These are phyloP conservation scores for Montifringilla adamsi DNA, from an alignment of 2,113 vertebrate genomes.

Conservation along the genomic window DNA sequence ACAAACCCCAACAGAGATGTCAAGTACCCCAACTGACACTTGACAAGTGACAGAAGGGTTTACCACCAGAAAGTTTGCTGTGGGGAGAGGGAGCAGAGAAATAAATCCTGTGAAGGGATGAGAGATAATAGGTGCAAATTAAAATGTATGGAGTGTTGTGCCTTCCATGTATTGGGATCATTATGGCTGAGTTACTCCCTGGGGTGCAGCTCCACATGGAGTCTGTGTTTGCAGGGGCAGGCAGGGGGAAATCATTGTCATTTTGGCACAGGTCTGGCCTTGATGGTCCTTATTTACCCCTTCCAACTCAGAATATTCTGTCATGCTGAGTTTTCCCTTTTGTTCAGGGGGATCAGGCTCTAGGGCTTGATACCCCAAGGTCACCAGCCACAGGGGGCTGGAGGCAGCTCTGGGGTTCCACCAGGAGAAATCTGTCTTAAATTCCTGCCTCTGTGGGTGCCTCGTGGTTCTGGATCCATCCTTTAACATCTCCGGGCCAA, in stretches of 20 bases:
- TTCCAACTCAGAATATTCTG: neutral
- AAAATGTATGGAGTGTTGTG: neutral
- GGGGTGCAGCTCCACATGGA: accelerated
- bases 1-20: neutral
- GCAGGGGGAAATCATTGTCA: neutral
- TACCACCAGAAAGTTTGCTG: neutral
- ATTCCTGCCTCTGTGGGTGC: neutral
- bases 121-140: neutral
- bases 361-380: accelerated
- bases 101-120: neutral
- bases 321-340: neutral
- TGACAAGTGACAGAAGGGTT: neutral
- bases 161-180: neutral
- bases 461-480: neutral
- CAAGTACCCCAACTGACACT: neutral
- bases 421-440: neutral
- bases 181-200: neutral
- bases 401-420: neutral
- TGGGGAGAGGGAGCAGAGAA: neutral
- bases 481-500: neutral
- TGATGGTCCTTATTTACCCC: neutral
- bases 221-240: neutral
- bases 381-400: neutral
- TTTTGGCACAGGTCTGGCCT: neutral
- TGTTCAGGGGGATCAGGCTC: neutral